Evolutionary conservation across 2,113 vertebrate species (phyloP), one percentile per base, ranked within the genome.

Genomic region (Numida meleagris): DNA sequence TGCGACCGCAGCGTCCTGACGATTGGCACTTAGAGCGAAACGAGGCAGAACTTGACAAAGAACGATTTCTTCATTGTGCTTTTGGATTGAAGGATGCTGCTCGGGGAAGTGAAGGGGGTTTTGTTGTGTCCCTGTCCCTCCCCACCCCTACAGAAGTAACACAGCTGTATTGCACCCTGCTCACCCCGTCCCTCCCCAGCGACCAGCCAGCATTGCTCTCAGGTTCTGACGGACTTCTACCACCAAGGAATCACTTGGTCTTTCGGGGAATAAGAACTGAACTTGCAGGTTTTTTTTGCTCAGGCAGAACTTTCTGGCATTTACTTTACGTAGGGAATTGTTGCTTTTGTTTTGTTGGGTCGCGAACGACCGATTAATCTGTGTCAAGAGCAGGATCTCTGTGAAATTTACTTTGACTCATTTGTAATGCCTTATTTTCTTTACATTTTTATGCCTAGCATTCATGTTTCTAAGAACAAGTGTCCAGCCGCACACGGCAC

Each of bases 171-270:
- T 51, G 15, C 6, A 13, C 51, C 51, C 51, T 53, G 51, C 42
- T 42, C 75, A 73, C 55, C 45, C 45, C 10, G 15, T 38, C 48
- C 72, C 42, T 25, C 87, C 94, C 4, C 38, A 6, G 71, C 13
- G 27, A 85, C 87, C 90, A 77, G 85, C 87, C 2, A 76, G 70
- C 94, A 95, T 42, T 82, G 90, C 93, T 96, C 97, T 97, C 96
- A 97, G 95, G 97, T 93, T 96, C 93, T 89, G 89, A 93, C 62
- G 94, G 94, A 96, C 94, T 96, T 78, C 59, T 33, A 25, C 91
- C 91, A 93, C 93, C 95, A 86, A 89, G 93, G 94, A 95, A 83
- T 71, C 89, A 31, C 90, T 86, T 58, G 68, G 91, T 92, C 90
- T 94, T 96, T 85, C 74, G 62, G 85, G 82, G 46, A 34, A 58